phyloP scores from a whole-genome alignment of 2,888 invertebrate genomes.

The Elegia similella region DNA sequence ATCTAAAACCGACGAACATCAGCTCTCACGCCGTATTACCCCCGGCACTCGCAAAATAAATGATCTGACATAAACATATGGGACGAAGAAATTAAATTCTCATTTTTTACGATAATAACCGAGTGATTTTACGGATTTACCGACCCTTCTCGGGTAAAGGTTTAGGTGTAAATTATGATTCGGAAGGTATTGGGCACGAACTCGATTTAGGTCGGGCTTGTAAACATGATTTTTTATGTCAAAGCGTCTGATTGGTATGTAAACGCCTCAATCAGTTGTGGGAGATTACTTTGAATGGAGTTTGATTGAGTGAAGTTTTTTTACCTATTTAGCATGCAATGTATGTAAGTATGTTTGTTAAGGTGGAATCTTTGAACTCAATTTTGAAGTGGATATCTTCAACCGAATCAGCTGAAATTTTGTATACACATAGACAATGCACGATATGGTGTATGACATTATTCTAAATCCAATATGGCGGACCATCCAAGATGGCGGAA shows the following conservation, averaged over 20 bases:
- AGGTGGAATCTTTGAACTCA: too few relatives aligned
- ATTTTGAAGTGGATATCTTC: too few relatives aligned
- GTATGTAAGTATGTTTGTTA: too few relatives aligned
- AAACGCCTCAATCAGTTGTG: neutral
- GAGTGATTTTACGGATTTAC: conserved; percentile 17
- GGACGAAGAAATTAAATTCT: conserved; percentile 17
- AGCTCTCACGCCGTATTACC: conserved; percentile 7
- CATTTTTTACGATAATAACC: conserved; percentile 18
- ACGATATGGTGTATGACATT: too few relatives aligned
- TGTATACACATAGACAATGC: too few relatives aligned
- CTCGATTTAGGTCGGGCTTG: neutral
- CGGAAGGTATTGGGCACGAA: conserved; percentile 2
- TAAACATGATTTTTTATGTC: conserved; percentile 13
- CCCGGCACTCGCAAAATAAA: conserved; percentile 14
- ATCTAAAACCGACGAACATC: neutral
- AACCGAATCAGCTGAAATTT: too few relatives aligned
- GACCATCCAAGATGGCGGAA: too few relatives aligned
- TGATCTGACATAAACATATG: conserved; percentile 18
- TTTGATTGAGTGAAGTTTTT: neutral
- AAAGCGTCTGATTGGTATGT: neutral
- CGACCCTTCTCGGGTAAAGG: conserved; percentile 12
- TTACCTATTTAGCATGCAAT: too few relatives aligned
- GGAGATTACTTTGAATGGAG: neutral
- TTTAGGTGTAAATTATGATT: conserved; percentile 15
- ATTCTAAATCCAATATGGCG: too few relatives aligned